Percentiles rank a stretch among this genome's conserved stretches.
phyloP scores from a whole-genome alignment of 2,113 vertebrate species.

The Corythoichthys intestinalis region DNA sequence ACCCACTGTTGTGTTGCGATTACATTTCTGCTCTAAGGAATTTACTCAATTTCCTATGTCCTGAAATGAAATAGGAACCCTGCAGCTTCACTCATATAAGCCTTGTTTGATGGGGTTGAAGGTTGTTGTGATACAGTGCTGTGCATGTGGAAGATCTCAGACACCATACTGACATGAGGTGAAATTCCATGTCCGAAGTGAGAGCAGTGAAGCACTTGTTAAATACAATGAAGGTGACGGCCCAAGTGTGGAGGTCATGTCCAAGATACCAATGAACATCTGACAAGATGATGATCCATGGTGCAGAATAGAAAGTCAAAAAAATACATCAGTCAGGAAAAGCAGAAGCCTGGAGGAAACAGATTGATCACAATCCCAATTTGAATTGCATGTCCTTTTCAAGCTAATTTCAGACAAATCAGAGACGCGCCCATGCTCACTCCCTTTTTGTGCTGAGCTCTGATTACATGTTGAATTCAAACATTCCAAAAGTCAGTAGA shows the following conservation, averaged over 20 bases:
- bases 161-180: conserved; percentile 15
- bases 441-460: background rate
- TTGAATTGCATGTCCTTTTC: conserved; percentile 17
- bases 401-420: conserved; percentile 2
- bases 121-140: conserved; percentile 8
- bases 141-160: conserved; percentile 8
- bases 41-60: conserved; percentile 27
- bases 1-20: conserved; percentile 17
- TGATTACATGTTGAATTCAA: conserved; percentile 4
- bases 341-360: conserved; percentile 19
- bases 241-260: conserved; percentile 13
- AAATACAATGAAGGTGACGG: conserved; percentile 28
- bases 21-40: conserved; percentile 48
- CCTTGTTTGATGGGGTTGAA: conserved; percentile 21
- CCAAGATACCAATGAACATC: conserved; percentile 19
- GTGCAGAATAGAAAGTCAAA: conserved; percentile 1
- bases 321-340: background rate
- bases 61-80: conserved; percentile 32
- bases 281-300: conserved; percentile 10
- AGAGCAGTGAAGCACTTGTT: conserved; percentile 10
- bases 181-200: background rate
- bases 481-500: conserved; percentile 11
- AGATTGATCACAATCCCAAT: conserved; percentile 11
- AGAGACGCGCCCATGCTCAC: background rate
- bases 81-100: conserved; percentile 18